Percentiles rank a stretch among this genome's conserved stretches.
phyloP scores from a whole-genome alignment of 2,888 invertebrate genomes.

The Tholera decimalis region DNA sequence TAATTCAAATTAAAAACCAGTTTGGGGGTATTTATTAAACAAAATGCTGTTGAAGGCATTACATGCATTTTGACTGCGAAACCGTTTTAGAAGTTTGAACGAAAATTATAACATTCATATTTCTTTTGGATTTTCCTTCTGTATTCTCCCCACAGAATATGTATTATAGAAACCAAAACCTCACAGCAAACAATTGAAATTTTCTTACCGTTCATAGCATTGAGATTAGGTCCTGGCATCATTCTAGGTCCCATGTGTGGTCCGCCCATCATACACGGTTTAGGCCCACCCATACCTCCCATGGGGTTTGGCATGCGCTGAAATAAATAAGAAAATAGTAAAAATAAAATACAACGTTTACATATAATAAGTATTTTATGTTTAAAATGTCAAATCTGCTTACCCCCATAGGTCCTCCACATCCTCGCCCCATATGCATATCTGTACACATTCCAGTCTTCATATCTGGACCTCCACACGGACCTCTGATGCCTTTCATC shows the following conservation, averaged over 20 bases:
- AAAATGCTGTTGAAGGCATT: background rate
- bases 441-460: constrained; percentile 89
- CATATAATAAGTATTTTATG: background rate
- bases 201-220: constrained; percentile 88
- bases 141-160: constrained; percentile 1
- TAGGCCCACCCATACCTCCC: constrained; percentile 90
- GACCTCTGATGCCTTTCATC: constrained; percentile 87
- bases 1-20: too few relatives aligned
- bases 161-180: constrained; percentile 18
- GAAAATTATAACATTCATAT: background rate
- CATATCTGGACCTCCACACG: constrained; percentile 90
- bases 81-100: background rate
- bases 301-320: constrained; percentile 90
- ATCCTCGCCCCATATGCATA: constrained; percentile 90
- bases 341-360: background rate
- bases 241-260: constrained; percentile 90
- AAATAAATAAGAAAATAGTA: constrained; percentile 56
- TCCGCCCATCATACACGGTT: constrained; percentile 90
- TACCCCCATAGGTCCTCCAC: constrained; percentile 90
- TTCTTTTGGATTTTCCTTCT: background rate
- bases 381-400: constrained; percentile 63
- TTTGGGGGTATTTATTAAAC: background rate
- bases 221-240: constrained; percentile 90
- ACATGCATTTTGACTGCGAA: background rate
- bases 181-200: constrained; percentile 36